Evolutionary conservation across 2,888 invertebrate genomes (phyloP), one percentile per base, ranked within the genome.

Genomic region (Dromius quadrimaculatus): DNA sequence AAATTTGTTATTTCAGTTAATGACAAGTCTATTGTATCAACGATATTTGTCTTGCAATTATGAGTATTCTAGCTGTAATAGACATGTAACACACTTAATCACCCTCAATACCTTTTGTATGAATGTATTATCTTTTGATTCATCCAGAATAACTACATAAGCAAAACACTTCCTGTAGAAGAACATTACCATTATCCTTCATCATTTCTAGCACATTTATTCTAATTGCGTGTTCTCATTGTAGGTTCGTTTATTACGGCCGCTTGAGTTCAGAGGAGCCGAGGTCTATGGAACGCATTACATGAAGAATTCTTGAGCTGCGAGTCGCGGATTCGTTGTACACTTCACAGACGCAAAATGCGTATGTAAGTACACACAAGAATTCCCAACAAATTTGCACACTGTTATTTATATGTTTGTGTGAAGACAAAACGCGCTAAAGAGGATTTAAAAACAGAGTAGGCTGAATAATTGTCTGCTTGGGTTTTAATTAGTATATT

Each of bases 181-280:
- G n/a, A n/a, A n/a, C n/a, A n/a, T n/a, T n/a, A n/a, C n/a, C n/a
- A n/a, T n/a, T n/a, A n/a, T n/a, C n/a, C n/a, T n/a, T n/a, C n/a
- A n/a, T n/a, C n/a, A n/a, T n/a, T n/a, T n/a, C n/a, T n/a, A 36
- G 6, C 41, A 15, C 41, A 15, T 41, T 41, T 15, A 11, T 57
- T 57, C 32, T 57, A 57, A 57, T 57, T 57, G 32, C 57, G 9
- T 23, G 32, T 6, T 57, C 57, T 57, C 34, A 50, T 50, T 50
- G 34, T 57, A 32, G n/a, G 57, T 57, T 34, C 57, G 32, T 57
- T 57, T 57, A 32, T 57, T 57, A 50, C 50, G 9, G 11, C 22
- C 1, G 36, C 8, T 8, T 8, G 36, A 8, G n/a, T 36, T 36
- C n/a, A 36, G 9, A 2, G 36, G 11, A n/a, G 13, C 41, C 2